Evolutionary conservation across 1,140 invertebrate genomes (phyloP), one percentile per base, ranked within the genome.

Genomic region (Drosophila tani): DNA sequence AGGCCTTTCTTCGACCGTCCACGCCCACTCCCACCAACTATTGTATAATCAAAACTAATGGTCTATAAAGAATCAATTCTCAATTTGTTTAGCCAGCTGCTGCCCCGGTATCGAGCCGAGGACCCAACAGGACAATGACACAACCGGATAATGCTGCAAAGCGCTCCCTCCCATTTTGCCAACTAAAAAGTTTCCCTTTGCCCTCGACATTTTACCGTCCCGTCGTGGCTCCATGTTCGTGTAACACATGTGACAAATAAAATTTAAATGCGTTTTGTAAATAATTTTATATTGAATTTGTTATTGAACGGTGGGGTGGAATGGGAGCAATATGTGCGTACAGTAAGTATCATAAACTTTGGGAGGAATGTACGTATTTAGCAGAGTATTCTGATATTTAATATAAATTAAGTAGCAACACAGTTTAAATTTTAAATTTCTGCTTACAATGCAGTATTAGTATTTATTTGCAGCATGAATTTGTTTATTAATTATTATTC

Each of bases 11-110:
- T 60, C 12, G 71, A n/a, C 63, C 69, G 17, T 49, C 71, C 47
- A 35, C 21, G 8, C 9, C 45, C 64, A 9, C 11, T 15, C 35
- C 43, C 64, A 32, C 68, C 60, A 82, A 79, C 83, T 87, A 88
- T 88, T 88, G 84, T 85, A 91, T 91, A 83, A 82, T 91, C 86
- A 90, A 90, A 92, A 87, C 90, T 91, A 91, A 91, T 91, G 91
- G 90, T 91, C 90, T 91, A 91, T 91, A 91, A 91, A 91, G 90
- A 91, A 91, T 91, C 90, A 91, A 91, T 91, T 91, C 87, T 78
- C 90, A 91, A 91, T 91, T 91, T 91, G 90, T 87, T 91, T 91
- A 83, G 86, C 79, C 86, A 91, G 87, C 86, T 91, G 85, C 67
- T 84, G 71, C 62, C 70, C 71, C 49, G 53, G 53, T n/a, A 56